Percentiles rank a stretch among this genome's conserved stretches.
These are phyloP conservation scores for Hippasteria phrygiana DNA, from an alignment of 53 echinoderm and acorn worm species.

Conservation along the genomic window DNA sequence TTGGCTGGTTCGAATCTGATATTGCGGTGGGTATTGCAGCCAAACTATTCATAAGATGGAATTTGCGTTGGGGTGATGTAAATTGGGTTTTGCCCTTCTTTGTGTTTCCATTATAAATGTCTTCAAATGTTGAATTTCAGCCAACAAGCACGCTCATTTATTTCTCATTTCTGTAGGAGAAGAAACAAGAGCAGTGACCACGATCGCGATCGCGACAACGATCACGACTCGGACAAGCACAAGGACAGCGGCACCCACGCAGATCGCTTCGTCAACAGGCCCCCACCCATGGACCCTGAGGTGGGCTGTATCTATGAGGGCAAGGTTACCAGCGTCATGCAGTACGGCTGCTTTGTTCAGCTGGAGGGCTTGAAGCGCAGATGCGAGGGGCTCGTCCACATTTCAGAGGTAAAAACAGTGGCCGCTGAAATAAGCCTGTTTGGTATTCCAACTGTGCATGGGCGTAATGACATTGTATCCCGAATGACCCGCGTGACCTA, in stretches of 20 bases:
- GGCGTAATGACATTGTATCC: too few relatives aligned
- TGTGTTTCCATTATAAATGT: too few relatives aligned
- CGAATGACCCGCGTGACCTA: too few relatives aligned
- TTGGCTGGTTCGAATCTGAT: too few relatives aligned
- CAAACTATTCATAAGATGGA: too few relatives aligned
- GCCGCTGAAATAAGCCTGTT: too few relatives aligned
- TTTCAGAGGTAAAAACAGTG: slow-evolving; percentile 84
- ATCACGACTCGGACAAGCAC: slow-evolving; percentile 67
- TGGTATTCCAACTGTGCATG: too few relatives aligned
- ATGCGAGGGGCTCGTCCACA: slow-evolving; percentile 98
- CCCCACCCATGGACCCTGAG: slow-evolving; percentile 94
- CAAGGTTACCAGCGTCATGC: slow-evolving; percentile 97
- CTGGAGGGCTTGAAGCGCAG: slow-evolving; percentile 85
- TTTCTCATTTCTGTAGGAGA: slow-evolving; percentile 5
- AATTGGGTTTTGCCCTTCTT: too few relatives aligned
- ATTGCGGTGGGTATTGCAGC: too few relatives aligned
- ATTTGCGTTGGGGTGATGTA: too few relatives aligned
- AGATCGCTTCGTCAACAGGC: slow-evolving; percentile 85
- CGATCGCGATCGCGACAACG: slow-evolving; percentile 47
- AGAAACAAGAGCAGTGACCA: slow-evolving; percentile 66
- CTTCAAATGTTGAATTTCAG: too few relatives aligned
- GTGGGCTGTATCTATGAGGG: slow-evolving; percentile 89
- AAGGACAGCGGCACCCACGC: slow-evolving; percentile 65
- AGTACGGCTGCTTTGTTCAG: slow-evolving; percentile 99
- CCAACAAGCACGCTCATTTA: too few relatives aligned